Evolutionary conservation across 2,888 invertebrate genomes (phyloP).

Genomic region (Lepeophtheirus nordmannii): DNA sequence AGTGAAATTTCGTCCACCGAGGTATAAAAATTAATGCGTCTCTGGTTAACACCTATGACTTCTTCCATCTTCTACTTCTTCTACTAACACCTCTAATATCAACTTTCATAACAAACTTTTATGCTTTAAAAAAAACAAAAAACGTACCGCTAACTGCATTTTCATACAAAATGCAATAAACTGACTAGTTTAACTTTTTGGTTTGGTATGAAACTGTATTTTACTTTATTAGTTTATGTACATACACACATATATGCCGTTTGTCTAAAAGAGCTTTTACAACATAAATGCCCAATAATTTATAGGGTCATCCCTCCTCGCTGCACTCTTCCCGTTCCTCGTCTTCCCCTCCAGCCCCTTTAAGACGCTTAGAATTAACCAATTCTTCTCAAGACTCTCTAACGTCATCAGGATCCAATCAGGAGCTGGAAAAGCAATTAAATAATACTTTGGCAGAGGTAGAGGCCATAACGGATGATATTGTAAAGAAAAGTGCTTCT

Average conservation of each 20-base stretch:
- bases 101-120: not conserved
- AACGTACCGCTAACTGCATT: too few species aligned
- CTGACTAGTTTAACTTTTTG: too few species aligned
- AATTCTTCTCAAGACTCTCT: conserved; percentile 21
- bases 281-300: not conserved
- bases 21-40: not conserved
- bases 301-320: conserved; percentile 3
- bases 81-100: not conserved
- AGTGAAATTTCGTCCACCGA: conserved; percentile 8
- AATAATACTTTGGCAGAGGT: conserved; percentile 18
- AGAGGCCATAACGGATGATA: conserved; percentile 16
- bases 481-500: conserved; percentile 7
- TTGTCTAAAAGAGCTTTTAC: too few species aligned
- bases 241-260: too few species aligned
- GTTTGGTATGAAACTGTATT: too few species aligned
- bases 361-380: not conserved
- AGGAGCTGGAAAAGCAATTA: conserved; percentile 16
- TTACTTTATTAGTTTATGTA: too few species aligned
- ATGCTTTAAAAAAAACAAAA: too few species aligned
- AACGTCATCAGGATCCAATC: conserved; percentile 17
- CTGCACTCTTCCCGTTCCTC: not conserved
- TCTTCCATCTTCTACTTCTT: conserved; percentile 5
- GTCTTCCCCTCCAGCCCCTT: not conserved
- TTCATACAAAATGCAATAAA: too few species aligned
- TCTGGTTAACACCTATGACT: not conserved